Percentiles rank a stretch among this genome's conserved stretches.
Conservation (phyloP, 1,140 invertebrate species). For the Hylaeus anthracinus region DNA sequence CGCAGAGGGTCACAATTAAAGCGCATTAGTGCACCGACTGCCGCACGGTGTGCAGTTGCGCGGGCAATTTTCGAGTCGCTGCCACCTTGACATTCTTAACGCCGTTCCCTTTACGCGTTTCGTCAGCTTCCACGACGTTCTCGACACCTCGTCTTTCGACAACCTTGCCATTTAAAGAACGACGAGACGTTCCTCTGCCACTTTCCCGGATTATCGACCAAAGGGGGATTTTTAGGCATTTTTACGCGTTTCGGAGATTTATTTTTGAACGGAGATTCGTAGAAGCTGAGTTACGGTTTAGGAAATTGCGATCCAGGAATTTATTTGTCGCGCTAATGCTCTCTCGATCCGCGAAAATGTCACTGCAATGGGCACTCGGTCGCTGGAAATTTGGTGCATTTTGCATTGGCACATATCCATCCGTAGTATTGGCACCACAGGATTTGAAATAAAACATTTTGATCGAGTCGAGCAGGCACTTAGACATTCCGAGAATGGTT, state of each 20-base stretch:
- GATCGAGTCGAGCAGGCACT: too few species aligned
- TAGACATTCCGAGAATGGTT: too few species aligned
- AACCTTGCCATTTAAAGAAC: background rate
- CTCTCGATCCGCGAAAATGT: background rate
- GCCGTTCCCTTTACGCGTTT: slow-evolving; percentile 58
- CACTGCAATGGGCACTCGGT: background rate
- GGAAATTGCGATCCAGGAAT: background rate
- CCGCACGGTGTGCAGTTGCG: slow-evolving; percentile 65
- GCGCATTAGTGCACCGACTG: slow-evolving; percentile 69
- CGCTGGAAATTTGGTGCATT: background rate
- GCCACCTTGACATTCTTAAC: slow-evolving; percentile 77
- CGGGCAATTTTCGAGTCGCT: slow-evolving; percentile 64
- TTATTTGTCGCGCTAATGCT: slow-evolving; percentile 32
- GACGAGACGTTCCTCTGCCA: background rate
- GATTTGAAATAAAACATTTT: too few species aligned
- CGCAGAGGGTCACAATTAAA: slow-evolving; percentile 74
- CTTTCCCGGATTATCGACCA: too few species aligned
- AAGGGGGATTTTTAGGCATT: too few species aligned
- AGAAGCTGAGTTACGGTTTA: slow-evolving; percentile 12
- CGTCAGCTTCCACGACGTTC: slow-evolving; percentile 2
- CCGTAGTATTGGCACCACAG: too few species aligned
- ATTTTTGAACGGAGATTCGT: background rate
- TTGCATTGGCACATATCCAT: background rate
- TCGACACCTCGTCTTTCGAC: too few species aligned
- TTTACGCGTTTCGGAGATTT: too few species aligned